Base-by-base conservation (phyloP, 2,797 vertebrate species). In the Tiaroga cobitis region DNA sequence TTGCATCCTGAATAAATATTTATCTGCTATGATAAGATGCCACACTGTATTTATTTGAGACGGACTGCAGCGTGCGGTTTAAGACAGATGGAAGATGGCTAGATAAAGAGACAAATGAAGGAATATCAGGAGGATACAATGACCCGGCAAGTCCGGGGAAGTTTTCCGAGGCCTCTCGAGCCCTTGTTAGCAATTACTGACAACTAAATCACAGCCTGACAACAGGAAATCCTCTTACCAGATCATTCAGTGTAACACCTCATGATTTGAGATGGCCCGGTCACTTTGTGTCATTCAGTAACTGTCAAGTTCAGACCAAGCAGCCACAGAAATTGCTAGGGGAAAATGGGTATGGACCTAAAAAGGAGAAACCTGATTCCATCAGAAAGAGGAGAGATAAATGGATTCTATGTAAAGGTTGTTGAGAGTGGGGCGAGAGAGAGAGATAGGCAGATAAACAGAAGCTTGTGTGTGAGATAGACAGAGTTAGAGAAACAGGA, bases 151-250 rank as follows among this genome's bases (percentile, higher is more conserved):
- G 54, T 9, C 37, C 11, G 24, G 34, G 59, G 34, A 26, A 70
- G 67, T 56, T 87, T 81, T 59, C 26, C 34, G 41, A 24, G 39
- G 18, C 43, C 46, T 84, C 15, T 72, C 9, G 29, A 65, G 32
- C 49, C 43, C 34, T 77, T 18, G 11, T 32, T 81, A 41, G 88
- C 80, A 84, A 85, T 88, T 85, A 88, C 85, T 85, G 83, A 83
- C 87, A 85, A 59, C 41, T 84, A 89, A 87, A 88, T 86, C 89
- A 83, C 80, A 87, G 87, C 73, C 83, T 90, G 87, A 88, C 83
- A 85, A 85, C 49, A 73, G 80, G 65, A 87, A 83, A 90, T 90
- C 81, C 77, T 77, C 81, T 87, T 83, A 85, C 84, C 85, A 87
- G 76, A 87, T 89, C 65, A 81, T 83, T 85, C 87, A 15, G 24